phyloP scores from a whole-genome alignment of 2,888 invertebrate genomes.

The Sminthurides aquaticus region DNA sequence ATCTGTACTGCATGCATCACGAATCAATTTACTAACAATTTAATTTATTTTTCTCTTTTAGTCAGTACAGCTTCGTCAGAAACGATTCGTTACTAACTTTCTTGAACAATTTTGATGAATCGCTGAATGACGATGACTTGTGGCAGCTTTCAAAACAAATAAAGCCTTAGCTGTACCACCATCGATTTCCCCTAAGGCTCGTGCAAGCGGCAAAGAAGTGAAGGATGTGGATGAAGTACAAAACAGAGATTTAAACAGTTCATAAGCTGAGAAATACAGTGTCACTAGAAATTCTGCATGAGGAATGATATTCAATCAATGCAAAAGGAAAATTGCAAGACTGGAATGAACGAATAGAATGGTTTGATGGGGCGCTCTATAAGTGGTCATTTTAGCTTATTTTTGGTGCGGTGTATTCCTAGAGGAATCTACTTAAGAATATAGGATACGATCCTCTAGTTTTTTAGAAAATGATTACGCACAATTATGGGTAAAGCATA shows the following conservation, averaged over 20 bases:
- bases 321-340: not conserved
- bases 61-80: conserved; percentile 85
- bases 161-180: conserved; percentile 59
- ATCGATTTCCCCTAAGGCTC: not conserved
- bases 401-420: too few relatives aligned
- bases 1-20: too few relatives aligned
- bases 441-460: too few relatives aligned
- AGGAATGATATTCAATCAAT: not conserved
- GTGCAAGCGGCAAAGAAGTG: too few relatives aligned
- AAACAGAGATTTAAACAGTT: too few relatives aligned
- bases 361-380: too few relatives aligned
- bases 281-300: not conserved
- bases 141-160: conserved; percentile 97
- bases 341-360: not conserved
- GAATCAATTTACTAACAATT: not conserved
- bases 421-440: too few relatives aligned
- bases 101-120: conserved; percentile 95
- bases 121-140: conserved; percentile 91
- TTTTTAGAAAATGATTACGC: too few relatives aligned
- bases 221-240: too few relatives aligned
- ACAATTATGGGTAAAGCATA: too few relatives aligned
- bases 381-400: too few relatives aligned
- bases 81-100: conserved; percentile 88
- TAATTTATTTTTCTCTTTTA: conserved; percentile 49
- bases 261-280: not conserved